Conservation (phyloP, 92 coral and sea anemone genomes). For the Virgularia gustaviana region DNA sequence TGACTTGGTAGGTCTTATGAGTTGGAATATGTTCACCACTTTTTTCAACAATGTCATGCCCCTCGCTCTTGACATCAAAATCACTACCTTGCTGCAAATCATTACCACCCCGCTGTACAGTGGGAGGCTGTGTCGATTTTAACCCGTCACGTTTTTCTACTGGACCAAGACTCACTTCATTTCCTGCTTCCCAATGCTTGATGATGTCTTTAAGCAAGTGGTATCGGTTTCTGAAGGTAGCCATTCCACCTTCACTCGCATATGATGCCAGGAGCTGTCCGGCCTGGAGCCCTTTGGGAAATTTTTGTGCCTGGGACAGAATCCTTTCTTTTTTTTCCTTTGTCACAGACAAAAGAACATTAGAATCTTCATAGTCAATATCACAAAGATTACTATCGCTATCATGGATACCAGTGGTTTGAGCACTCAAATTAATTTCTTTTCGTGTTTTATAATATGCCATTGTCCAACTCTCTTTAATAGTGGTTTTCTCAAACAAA, state of each 20-base stretch:
- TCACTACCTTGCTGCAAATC: no score
- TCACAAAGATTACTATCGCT: constrained; percentile 4
- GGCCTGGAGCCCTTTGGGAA: constrained; percentile 40
- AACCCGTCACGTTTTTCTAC: not conserved
- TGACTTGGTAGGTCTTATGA: no score
- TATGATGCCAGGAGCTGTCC: constrained; percentile 56
- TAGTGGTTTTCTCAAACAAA: constrained; percentile 42
- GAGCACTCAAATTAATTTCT: not conserved
- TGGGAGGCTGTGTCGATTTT: constrained; percentile 1
- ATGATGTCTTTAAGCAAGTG: constrained; percentile 23
- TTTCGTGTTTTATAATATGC: constrained; percentile 33
- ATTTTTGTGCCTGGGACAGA: constrained; percentile 35
- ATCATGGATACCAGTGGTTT: not conserved
- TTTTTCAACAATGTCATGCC: no score
- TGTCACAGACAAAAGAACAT: not conserved
- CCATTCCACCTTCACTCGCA: constrained; percentile 58
- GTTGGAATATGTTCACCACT: no score
- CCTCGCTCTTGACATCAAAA: no score
- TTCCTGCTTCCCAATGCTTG: constrained; percentile 43
- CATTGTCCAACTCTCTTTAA: constrained; percentile 56
- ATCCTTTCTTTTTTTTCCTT: constrained; percentile 13
- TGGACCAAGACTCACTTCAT: constrained; percentile 38
- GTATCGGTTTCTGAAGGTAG: constrained; percentile 42
- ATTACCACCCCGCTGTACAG: not conserved
- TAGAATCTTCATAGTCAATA: not conserved